These are phyloP conservation scores for Amphipyra tragopoginis DNA, from an alignment of 2,888 invertebrate species.

Conservation along the genomic window DNA sequence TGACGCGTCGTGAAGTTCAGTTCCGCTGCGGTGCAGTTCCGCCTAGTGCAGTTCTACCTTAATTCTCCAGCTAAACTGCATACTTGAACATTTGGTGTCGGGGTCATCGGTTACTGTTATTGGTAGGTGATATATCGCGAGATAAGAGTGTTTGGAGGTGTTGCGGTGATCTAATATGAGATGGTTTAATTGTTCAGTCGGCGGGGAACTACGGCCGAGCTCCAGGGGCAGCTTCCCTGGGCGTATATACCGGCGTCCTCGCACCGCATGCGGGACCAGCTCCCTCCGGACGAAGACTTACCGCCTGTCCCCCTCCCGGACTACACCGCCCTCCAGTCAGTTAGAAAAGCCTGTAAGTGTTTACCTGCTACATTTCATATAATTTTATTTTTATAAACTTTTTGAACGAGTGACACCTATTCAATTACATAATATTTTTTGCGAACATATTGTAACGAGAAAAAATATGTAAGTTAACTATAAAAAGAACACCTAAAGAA, in stretches of 20 bases:
- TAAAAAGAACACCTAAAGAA: too few species aligned
- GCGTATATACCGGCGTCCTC: constrained; percentile 86
- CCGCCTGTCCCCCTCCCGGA: constrained; percentile 91
- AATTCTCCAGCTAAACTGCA: constrained; percentile 22
- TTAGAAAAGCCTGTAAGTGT: constrained; percentile 80
- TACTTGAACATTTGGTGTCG: constrained; percentile 42
- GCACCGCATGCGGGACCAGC: constrained; percentile 81
- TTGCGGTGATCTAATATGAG: neutral
- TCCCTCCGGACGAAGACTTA: constrained; percentile 87
- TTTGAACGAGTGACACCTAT: too few species aligned
- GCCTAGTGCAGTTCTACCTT: too few species aligned
- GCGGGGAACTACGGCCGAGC: constrained; percentile 81
- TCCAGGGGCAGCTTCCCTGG: constrained; percentile 91
- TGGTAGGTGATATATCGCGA: constrained; percentile 3
- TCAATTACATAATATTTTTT: too few species aligned
- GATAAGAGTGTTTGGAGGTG: neutral
- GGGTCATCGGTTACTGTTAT: constrained; percentile 8
- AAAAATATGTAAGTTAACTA: too few species aligned
- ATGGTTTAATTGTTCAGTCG: constrained; percentile 60
- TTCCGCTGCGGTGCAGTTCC: too few species aligned
- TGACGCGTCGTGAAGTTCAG: too few species aligned
- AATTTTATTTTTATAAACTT: too few species aligned
- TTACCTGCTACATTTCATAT: neutral
- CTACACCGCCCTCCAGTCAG: constrained; percentile 86
- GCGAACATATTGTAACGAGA: too few species aligned